These are phyloP conservation scores for Zophobas morio DNA, from an alignment of 1,140 invertebrate species.

Conservation along the genomic window DNA sequence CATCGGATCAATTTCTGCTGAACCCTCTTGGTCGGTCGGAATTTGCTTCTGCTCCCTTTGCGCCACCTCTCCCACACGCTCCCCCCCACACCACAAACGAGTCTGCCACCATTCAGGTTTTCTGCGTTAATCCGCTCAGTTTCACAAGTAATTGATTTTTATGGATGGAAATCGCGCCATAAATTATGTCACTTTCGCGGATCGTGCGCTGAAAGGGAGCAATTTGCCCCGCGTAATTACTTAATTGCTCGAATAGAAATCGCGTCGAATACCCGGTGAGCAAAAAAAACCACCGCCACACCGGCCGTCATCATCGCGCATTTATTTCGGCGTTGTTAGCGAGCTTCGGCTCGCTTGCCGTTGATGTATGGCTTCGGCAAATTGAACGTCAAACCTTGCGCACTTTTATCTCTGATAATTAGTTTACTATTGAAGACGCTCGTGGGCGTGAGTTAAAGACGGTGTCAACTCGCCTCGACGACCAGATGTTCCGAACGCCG, in stretches of 20 bases:
- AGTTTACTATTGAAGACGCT: slow-evolving; percentile 47
- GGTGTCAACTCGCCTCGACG: slow-evolving; percentile 33
- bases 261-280: slow-evolving; percentile 18
- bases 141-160: slow-evolving; percentile 8
- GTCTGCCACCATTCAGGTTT: too few species aligned
- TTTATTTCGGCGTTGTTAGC: slow-evolving; percentile 42
- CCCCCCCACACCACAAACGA: too few species aligned
- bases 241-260: slow-evolving; percentile 29
- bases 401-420: slow-evolving; percentile 52
- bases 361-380: slow-evolving; percentile 56
- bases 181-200: background rate
- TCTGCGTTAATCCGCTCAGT: background rate
- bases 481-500: slow-evolving; percentile 14
- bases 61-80: too few species aligned
- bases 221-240: slow-evolving; percentile 24
- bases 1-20: too few species aligned
- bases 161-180: background rate
- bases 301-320: slow-evolving; percentile 22
- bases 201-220: slow-evolving; percentile 8
- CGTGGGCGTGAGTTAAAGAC: slow-evolving; percentile 49
- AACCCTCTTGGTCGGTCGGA: too few species aligned
- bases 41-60: too few species aligned
- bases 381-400: slow-evolving; percentile 54
- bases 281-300: background rate
- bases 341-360: slow-evolving; percentile 4